These are phyloP conservation scores for Lasioglossum morio DNA, from an alignment of 2,888 invertebrate genomes.

Conservation along the genomic window DNA sequence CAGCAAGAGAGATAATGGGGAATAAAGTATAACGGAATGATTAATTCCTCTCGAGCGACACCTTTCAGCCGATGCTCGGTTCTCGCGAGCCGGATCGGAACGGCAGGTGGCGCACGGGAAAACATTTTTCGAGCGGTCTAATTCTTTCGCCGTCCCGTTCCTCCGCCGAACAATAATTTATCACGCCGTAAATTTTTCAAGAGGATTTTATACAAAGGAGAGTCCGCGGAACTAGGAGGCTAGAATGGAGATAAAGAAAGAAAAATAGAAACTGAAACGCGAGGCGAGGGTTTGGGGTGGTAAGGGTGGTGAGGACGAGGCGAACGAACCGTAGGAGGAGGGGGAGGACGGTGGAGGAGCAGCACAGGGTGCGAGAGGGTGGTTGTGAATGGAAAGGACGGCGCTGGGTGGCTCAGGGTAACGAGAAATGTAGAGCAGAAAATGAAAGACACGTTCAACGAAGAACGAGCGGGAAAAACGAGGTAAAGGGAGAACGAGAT, in stretches of 20 bases:
- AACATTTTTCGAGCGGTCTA: slow-evolving; percentile 56
- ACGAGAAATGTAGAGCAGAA: slow-evolving; percentile 47
- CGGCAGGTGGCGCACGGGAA: slow-evolving; percentile 4
- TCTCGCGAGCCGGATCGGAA: not conserved
- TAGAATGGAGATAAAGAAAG: slow-evolving; percentile 29
- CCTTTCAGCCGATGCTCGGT: slow-evolving; percentile 25
- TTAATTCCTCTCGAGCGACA: slow-evolving; percentile 43
- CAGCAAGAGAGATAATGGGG: not conserved
- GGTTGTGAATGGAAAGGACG: not conserved
- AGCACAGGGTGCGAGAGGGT: not conserved
- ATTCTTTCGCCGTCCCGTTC: slow-evolving; percentile 50
- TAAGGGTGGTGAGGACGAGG: not conserved
- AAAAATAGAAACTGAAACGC: slow-evolving; percentile 47
- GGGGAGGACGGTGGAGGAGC: not conserved
- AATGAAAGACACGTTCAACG: slow-evolving; percentile 34
- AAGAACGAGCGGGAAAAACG: not conserved
- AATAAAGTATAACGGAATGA: slow-evolving; percentile 44
- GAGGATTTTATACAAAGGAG: slow-evolving; percentile 52
- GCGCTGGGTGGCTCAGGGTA: not conserved
- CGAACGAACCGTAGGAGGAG: not conserved
- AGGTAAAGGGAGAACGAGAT: not conserved
- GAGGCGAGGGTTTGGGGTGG: not conserved
- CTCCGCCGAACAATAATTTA: slow-evolving; percentile 66
- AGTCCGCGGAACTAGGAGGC: slow-evolving; percentile 29
- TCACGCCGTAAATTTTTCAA: slow-evolving; percentile 67